phyloP scores from a whole-genome alignment of 1,140 invertebrate species.

The Cydia splendana region DNA sequence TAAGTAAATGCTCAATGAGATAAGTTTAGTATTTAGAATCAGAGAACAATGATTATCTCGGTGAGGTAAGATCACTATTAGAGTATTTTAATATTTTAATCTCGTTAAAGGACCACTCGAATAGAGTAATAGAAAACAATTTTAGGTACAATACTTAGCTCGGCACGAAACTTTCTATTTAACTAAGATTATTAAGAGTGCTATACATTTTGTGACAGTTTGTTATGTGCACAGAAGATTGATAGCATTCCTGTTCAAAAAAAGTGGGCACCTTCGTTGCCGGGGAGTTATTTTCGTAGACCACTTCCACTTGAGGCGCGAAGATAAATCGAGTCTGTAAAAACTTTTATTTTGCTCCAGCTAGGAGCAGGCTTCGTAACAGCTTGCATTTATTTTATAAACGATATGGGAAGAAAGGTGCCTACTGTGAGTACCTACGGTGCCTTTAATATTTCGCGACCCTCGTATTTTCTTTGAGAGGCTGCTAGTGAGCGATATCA shows the following conservation, averaged over 20 bases:
- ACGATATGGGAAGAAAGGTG: conserved; percentile 40
- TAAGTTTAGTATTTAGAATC: no score
- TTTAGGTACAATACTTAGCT: neutral
- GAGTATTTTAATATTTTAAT: no score
- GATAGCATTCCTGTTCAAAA: conserved; percentile 19
- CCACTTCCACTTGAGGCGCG: conserved; percentile 20
- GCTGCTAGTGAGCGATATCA: conserved; percentile 26
- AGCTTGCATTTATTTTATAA: conserved; percentile 55
- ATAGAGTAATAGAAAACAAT: neutral
- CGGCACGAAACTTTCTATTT: neutral
- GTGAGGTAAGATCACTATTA: no score
- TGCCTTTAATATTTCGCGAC: conserved; percentile 37
- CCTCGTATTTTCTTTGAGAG: conserved; percentile 28
- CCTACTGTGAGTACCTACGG: conserved; percentile 29
- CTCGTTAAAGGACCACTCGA: no score
- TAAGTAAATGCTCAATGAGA: no score
- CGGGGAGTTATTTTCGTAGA: conserved; percentile 5
- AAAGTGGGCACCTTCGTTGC: conserved; percentile 7
- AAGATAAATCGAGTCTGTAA: conserved; percentile 36
- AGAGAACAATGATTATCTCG: no score
- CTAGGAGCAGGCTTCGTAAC: conserved; percentile 40
- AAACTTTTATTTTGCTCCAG: conserved; percentile 34
- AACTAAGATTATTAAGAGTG: neutral
- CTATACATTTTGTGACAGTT: conserved; percentile 24
- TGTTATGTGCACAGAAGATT: conserved; percentile 24